Base-by-base conservation (phyloP, 2,797 vertebrate species). In the Apogon talboti region DNA sequence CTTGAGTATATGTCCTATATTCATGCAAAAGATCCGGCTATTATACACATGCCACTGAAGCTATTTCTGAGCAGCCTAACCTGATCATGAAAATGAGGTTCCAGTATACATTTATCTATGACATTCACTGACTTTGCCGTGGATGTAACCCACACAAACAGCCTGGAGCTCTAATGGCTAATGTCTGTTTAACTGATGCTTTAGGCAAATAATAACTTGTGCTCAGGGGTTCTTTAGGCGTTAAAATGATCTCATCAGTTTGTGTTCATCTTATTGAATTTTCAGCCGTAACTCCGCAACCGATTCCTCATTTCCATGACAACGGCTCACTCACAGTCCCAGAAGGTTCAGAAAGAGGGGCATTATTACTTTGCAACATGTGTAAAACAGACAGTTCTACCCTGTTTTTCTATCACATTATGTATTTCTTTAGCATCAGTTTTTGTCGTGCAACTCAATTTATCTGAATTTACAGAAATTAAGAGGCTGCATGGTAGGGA, bases 291-390 rank as follows among this genome's bases (percentile, higher is more conserved):
- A 49, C 42, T 2, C 51, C 48, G 4, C 52, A 47, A 7, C 46
- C 41, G 65, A 76, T 71, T 58, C 44, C 38, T 71, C 42, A 59
- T 79, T 65, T 59, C 50, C 64, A 81, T 66, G 73, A 59, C 66
- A 79, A 77, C 78, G n/a, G 64, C 53, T 70, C 41, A 14, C 54
- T 33, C 54, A 35, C 30, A 62, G 52, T 52, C 64, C 59, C 44
- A 46, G 59, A 66, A 63, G 62, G 55, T 57, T 67, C 42, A 12
- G 41, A 30, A 46, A 35, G 9, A 5, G 35, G 41, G 72, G 78
- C 38, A 18, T 71, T 68, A 51, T 58, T 54, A 50, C 49, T 74
- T 61, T 72, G 47, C 12, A 71, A 53, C 42, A 43, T 46, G 42
- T 67, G 33, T 70, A 50, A 53, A 67, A 59, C 28, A 45, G 21